These are phyloP conservation scores for Rhagoletis pomonella DNA, from an alignment of 1,140 invertebrate genomes.

Conservation along the genomic window DNA sequence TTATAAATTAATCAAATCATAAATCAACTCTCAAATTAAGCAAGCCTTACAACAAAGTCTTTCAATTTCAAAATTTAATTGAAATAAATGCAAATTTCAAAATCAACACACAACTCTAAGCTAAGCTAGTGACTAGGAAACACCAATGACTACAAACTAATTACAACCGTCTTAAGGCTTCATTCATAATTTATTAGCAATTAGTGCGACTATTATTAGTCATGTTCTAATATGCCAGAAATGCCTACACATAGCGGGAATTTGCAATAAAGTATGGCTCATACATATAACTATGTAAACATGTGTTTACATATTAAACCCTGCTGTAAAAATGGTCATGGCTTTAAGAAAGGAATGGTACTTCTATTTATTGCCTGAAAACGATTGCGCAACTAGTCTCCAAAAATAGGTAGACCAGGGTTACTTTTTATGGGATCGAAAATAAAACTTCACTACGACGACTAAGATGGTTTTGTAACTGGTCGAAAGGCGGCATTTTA, in stretches of 20 bases:
- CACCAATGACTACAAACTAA: conserved; percentile 10
- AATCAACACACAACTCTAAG: not conserved
- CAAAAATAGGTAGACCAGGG: too few species aligned
- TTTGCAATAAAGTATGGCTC: not conserved
- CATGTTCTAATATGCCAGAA: conserved; percentile 7
- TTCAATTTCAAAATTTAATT: conserved; percentile 15
- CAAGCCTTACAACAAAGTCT: not conserved
- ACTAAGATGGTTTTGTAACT: too few species aligned
- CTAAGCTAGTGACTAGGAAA: conserved; percentile 13
- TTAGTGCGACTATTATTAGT: conserved; percentile 49
- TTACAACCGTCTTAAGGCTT: conserved; percentile 22
- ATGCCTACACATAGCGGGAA: not conserved
- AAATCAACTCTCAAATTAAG: too few species aligned
- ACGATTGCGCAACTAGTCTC: too few species aligned
- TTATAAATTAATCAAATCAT: too few species aligned
- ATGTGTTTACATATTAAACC: not conserved
- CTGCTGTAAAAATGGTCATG: too few species aligned
- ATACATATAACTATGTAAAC: not conserved
- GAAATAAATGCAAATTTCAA: conserved; percentile 36
- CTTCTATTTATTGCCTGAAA: too few species aligned
- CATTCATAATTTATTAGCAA: conserved; percentile 48
- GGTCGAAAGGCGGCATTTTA: too few species aligned
- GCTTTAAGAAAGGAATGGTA: too few species aligned
- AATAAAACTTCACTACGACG: too few species aligned
- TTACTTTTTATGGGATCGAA: too few species aligned